Conservation (phyloP, 35 echinoderm and acorn worm genomes). For the Lytechinus variegatus region DNA sequence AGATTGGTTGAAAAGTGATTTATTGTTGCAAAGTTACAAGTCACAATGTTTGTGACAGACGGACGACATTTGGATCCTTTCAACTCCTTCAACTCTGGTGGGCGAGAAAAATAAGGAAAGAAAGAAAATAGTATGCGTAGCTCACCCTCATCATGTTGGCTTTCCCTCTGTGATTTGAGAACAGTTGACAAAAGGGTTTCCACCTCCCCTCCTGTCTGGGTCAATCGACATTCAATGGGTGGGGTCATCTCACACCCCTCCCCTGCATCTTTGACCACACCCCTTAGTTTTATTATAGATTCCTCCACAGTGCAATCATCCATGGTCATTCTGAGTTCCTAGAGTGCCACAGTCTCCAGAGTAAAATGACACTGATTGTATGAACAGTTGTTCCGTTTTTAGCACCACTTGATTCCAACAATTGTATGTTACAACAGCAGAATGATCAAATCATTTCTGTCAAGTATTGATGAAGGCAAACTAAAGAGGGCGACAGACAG, state of each 20-base stretch:
- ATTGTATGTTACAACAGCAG: neutral
- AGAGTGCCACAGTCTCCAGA: neutral
- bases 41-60: too few relatives aligned
- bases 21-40: too few relatives aligned
- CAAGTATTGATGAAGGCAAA: slow-evolving; percentile 12
- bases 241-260: neutral
- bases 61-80: too few relatives aligned
- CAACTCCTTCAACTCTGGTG: too few relatives aligned
- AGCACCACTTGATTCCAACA: slow-evolving; percentile 38
- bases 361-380: neutral
- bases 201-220: slow-evolving; percentile 24
- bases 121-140: too few relatives aligned
- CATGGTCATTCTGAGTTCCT: neutral
- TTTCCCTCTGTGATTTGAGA: neutral
- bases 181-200: slow-evolving; percentile 19
- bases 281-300: neutral
- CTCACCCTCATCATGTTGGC: slow-evolving; percentile 2
- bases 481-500: neutral
- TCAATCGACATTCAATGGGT: neutral
- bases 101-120: too few relatives aligned
- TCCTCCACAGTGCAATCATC: slow-evolving; percentile 10
- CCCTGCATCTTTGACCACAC: neutral
- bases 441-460: neutral
- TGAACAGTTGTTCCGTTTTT: neutral
- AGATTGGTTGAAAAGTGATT: too few relatives aligned